phyloP scores from a whole-genome alignment of 2,797 vertebrate genomes.

The Dermochelys coriacea region DNA sequence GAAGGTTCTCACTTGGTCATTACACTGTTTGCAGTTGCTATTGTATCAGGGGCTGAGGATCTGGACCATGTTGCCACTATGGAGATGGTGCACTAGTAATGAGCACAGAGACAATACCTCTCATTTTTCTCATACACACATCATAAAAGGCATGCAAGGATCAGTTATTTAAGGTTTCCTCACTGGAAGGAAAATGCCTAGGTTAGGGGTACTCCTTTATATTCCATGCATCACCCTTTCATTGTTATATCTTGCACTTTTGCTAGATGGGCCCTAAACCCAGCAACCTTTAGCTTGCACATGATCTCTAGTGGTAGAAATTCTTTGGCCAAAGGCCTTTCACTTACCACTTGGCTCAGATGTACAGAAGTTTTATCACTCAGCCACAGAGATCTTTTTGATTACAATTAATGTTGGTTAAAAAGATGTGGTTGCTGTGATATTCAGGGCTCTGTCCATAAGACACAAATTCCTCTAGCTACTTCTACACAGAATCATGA shows the following conservation, averaged over 20 bases:
- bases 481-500: neutral
- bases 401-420: neutral
- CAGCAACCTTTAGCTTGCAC: neutral
- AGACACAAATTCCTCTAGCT: neutral
- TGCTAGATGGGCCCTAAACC: neutral
- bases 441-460: neutral
- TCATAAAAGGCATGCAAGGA: too few species aligned
- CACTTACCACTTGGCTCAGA: neutral
- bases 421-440: neutral
- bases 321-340: neutral
- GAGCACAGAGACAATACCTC: neutral
- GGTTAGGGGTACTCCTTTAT: neutral
- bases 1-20: neutral
- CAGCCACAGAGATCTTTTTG: neutral
- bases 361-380: neutral
- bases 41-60: neutral
- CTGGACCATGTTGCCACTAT: neutral
- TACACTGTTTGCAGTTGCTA: neutral
- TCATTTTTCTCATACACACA: too few species aligned
- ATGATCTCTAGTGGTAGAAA: neutral
- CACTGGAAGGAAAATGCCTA: neutral
- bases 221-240: neutral
- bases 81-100: neutral
- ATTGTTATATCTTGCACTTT: neutral
- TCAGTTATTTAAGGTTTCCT: too few species aligned